Evolutionary conservation across 2,888 invertebrate species (phyloP).

Genomic region (Drosophila testacea): DNA sequence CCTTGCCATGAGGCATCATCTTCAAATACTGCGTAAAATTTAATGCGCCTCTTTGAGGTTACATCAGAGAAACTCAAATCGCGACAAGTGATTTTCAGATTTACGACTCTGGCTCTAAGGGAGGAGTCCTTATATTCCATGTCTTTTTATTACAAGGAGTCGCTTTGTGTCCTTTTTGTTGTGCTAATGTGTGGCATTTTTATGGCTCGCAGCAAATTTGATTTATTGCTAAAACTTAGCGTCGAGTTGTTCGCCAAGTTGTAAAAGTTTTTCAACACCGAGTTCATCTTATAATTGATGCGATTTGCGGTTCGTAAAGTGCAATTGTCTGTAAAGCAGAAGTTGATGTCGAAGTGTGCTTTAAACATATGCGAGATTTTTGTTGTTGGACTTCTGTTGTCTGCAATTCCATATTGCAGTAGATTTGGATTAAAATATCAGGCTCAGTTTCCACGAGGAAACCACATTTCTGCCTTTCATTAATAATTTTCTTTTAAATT

Average conservation of each 20-base stretch:
- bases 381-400: background rate
- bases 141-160: background rate
- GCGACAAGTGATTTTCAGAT: conserved; percentile 84
- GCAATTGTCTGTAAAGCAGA: conserved; percentile 71
- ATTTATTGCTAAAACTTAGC: conserved; percentile 75
- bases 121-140: conserved; percentile 23
- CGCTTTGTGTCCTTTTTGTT: conserved; percentile 61
- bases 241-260: conserved; percentile 60
- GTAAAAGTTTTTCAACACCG: conserved; percentile 51
- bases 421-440: background rate
- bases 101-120: conserved; percentile 66
- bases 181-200: conserved; percentile 76
- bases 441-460: too few species aligned
- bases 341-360: conserved; percentile 9
- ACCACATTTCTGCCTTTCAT: background rate
- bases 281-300: conserved; percentile 78
- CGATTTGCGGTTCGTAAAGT: conserved; percentile 78
- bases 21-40: conserved; percentile 81
- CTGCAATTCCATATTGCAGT: background rate
- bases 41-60: conserved; percentile 68
- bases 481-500: background rate
- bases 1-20: conserved; percentile 53
- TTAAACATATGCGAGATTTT: conserved; percentile 67
- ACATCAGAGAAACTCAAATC: conserved; percentile 47
- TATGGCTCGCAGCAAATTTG: conserved; percentile 76